Evolutionary conservation across 2,888 invertebrate genomes (phyloP).

Genomic region (Eristalinus aeneus): DNA sequence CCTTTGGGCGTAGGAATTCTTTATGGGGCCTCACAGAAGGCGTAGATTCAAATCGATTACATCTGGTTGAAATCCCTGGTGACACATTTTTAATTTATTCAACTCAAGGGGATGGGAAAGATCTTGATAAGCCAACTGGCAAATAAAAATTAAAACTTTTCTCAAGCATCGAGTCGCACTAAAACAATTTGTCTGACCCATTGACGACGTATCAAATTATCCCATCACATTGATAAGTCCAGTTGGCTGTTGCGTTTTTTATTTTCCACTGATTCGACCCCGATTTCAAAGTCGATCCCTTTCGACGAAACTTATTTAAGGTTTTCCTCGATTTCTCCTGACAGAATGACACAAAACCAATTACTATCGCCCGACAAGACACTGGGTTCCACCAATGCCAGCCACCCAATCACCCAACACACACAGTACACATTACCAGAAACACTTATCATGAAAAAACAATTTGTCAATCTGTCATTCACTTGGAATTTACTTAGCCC

Average conservation of each 20-base stretch:
- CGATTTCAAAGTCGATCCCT: conserved; percentile 8
- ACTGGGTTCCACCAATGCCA: conserved; percentile 31
- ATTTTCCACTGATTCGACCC: conserved; percentile 24
- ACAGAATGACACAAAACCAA: conserved; percentile 59
- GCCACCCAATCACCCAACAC: neutral
- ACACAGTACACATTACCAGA: conserved; percentile 21
- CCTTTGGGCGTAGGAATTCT: neutral
- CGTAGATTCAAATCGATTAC: neutral
- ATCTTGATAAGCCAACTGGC: neutral
- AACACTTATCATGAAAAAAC: conserved; percentile 61
- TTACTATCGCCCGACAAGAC: conserved; percentile 47
- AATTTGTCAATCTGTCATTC: conserved; percentile 66
- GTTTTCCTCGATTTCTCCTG: conserved; percentile 45
- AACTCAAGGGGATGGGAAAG: neutral
- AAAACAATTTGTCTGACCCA: conserved; percentile 31
- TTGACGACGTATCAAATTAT: conserved; percentile 20
- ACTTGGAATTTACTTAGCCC: conserved; percentile 56
- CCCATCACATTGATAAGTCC: conserved; percentile 39
- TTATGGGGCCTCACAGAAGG: neutral
- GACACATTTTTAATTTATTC: neutral
- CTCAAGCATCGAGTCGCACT: conserved; percentile 31
- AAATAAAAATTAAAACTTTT: conserved; percentile 33
- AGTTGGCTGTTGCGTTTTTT: neutral
- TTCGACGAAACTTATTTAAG: conserved; percentile 18
- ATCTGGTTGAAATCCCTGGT: neutral